Evolutionary conservation across 2,113 vertebrate species (phyloP).

Genomic region (Tor tambroides): DNA sequence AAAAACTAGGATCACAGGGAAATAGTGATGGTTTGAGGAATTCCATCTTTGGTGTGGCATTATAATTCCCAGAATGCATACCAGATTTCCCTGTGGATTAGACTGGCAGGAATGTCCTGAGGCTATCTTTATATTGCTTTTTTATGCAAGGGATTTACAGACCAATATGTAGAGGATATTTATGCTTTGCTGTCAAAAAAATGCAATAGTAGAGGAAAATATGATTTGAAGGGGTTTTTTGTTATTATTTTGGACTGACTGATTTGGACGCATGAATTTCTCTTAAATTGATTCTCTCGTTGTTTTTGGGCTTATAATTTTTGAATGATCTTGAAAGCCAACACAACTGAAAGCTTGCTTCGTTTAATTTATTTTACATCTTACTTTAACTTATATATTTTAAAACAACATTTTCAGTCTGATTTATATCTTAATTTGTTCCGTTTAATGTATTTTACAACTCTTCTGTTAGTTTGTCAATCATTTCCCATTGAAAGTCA

Average conservation of each 20-base stretch:
- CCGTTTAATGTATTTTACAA: not conserved
- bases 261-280: not conserved
- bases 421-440: not conserved
- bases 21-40: constrained; percentile 11
- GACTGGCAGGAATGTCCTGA: constrained; percentile 28
- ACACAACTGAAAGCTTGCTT: not conserved
- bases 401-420: not conserved
- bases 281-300: not conserved
- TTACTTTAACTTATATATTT: not conserved
- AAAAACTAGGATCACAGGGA: constrained; percentile 20
- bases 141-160: constrained; percentile 35
- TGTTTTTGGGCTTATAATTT: not conserved
- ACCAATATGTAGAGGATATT: constrained; percentile 24
- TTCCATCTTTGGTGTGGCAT: not conserved
- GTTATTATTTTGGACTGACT: not conserved
- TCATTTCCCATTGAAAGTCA: not conserved
- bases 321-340: not conserved
- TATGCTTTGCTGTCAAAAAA: constrained; percentile 5
- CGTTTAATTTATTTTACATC: not conserved
- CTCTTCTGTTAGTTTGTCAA: not conserved
- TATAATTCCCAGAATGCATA: constrained; percentile 32
- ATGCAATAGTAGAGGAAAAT: not conserved
- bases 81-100: constrained; percentile 22
- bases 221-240: not conserved
- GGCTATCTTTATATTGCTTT: constrained; percentile 39